Conservation (phyloP, 2,797 vertebrate genomes). For the Graptemys geographica region DNA sequence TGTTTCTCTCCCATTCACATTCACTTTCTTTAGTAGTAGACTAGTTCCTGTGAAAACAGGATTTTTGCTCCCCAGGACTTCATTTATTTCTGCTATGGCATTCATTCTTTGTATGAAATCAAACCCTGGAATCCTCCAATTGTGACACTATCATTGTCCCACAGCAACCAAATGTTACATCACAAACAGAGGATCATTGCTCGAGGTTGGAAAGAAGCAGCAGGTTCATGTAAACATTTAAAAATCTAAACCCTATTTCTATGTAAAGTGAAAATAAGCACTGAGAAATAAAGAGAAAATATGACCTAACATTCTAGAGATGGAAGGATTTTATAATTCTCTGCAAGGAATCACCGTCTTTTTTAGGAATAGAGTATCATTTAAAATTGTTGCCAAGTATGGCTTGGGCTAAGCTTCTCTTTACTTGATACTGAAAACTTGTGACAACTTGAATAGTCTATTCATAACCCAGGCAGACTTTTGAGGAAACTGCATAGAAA, state of each 20-base stretch:
- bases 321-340: neutral
- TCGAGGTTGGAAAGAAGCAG: neutral
- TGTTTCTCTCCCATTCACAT: neutral
- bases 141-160: neutral
- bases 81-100: neutral
- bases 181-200: fast-evolving
- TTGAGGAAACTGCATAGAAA: conserved; percentile 48
- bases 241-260: neutral
- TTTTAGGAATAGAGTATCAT: conserved; percentile 38
- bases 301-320: neutral
- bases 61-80: neutral
- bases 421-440: conserved; percentile 19
- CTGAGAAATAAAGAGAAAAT: neutral
- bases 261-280: neutral
- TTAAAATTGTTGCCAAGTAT: conserved; percentile 14
- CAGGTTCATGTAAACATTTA: neutral
- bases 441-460: conserved; percentile 19
- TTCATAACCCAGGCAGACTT: neutral
- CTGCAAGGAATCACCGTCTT: conserved; percentile 21
- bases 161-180: neutral
- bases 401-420: conserved; percentile 19
- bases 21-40: neutral
- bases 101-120: neutral
- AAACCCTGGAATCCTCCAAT: neutral
- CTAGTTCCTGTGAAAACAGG: neutral